Conservation (phyloP, 2,888 invertebrate species). For the Polyploca ridens region DNA sequence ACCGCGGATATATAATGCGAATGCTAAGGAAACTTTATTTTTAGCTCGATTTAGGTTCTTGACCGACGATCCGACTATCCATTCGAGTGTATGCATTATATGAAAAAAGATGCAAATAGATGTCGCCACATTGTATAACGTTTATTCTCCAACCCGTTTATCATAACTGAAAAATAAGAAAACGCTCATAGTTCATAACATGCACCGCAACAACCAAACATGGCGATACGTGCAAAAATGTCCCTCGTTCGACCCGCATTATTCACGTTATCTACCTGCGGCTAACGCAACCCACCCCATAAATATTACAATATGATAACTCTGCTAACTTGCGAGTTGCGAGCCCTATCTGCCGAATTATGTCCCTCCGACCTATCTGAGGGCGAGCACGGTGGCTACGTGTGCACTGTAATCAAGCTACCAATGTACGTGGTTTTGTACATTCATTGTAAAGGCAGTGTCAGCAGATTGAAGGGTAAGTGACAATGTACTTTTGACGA, state of each 20-base stretch:
- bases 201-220: slow-evolving; percentile 29
- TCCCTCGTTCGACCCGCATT: slow-evolving; percentile 65
- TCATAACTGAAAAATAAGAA: not conserved
- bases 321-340: slow-evolving; percentile 38
- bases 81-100: too few species aligned
- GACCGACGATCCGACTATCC: too few species aligned
- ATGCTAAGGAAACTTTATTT: too few species aligned
- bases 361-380: slow-evolving; percentile 11
- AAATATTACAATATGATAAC: slow-evolving; percentile 74
- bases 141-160: not conserved
- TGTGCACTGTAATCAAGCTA: not conserved
- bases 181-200: slow-evolving; percentile 20
- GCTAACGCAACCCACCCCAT: slow-evolving; percentile 58
- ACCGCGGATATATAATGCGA: too few species aligned
- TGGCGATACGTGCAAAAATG: slow-evolving; percentile 68
- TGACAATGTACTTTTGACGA: too few species aligned
- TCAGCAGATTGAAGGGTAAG: too few species aligned
- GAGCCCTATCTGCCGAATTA: slow-evolving; percentile 29
- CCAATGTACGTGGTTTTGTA: not conserved
- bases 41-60: too few species aligned
- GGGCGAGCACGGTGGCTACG: not conserved
- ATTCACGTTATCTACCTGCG: slow-evolving; percentile 73
- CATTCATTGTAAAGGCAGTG: too few species aligned
- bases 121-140: not conserved
- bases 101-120: too few species aligned